phyloP scores from a whole-genome alignment of 1,140 invertebrate species.

The Drosophila watanabei region DNA sequence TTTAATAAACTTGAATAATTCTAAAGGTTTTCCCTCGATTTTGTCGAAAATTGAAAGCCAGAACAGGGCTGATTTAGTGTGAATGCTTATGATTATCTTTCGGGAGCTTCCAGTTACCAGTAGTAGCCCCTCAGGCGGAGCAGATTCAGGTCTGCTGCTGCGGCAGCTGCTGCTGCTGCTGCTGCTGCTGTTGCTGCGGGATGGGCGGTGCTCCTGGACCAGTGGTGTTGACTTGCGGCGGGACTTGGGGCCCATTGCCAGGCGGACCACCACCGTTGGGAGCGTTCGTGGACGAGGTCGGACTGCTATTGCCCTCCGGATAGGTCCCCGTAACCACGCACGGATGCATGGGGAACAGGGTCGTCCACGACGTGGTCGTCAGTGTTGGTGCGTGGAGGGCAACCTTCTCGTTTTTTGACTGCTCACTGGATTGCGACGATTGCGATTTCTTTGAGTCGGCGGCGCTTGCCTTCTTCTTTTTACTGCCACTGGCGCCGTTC shows the following conservation, averaged over 20 bases:
- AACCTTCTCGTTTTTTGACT: conserved; percentile 87
- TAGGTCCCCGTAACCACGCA: conserved; percentile 93
- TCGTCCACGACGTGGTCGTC: conserved; percentile 94
- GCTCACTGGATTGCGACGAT: conserved; percentile 58
- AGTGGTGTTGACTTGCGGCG: conserved; percentile 28
- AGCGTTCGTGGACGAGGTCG: conserved; percentile 80
- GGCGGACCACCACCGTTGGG: conserved; percentile 39
- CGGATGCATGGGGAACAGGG: conserved; percentile 93
- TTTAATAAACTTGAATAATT: neutral
- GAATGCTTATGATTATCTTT: conserved; percentile 26
- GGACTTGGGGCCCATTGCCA: conserved; percentile 35
- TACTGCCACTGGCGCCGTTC: conserved; percentile 64
- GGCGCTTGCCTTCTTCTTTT: conserved; percentile 52
- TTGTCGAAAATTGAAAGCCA: neutral
- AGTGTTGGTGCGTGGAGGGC: conserved; percentile 90
- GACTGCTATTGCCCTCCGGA: conserved; percentile 88
- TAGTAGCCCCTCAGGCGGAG: conserved; percentile 43
- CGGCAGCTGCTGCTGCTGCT: conserved; percentile 32
- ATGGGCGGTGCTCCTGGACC: conserved; percentile 26
- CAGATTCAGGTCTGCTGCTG: conserved; percentile 43
- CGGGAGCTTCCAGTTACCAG: conserved; percentile 32
- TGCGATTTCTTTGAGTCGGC: conserved; percentile 63
- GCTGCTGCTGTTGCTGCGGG: conserved; percentile 52
- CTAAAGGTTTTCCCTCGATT: neutral
- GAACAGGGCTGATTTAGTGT: conserved; percentile 26